Evolutionary conservation across 2,888 invertebrate species (phyloP).

Genomic region (Hemicrepidius hirtus): DNA sequence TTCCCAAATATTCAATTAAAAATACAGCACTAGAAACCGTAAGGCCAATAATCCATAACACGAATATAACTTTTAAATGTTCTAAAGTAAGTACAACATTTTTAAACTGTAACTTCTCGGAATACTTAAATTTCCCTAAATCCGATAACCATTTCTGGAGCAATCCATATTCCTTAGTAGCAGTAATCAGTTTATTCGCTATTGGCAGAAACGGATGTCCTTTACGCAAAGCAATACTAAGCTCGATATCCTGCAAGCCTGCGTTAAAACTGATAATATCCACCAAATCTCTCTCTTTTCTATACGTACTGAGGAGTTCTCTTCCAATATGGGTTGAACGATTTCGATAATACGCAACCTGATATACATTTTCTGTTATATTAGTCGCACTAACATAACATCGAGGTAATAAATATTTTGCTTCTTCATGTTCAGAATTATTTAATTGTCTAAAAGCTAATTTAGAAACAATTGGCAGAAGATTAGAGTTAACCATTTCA

Average conservation of each 20-base stretch:
- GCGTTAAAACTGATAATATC: slow-evolving; percentile 5
- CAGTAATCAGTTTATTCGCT: neutral
- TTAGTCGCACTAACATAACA: neutral
- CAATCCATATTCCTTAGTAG: neutral
- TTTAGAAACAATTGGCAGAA: slow-evolving; percentile 1
- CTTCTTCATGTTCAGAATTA: neutral
- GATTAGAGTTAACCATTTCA: slow-evolving; percentile 1
- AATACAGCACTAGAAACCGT: neutral
- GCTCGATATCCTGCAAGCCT: slow-evolving; percentile 17
- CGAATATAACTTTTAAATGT: neutral
- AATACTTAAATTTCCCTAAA: slow-evolving; percentile 13
- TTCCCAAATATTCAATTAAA: neutral
- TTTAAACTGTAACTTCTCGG: neutral
- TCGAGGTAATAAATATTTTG: neutral
- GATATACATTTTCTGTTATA: slow-evolving; percentile 10
- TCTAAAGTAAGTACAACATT: neutral
- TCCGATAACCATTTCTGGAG: slow-evolving; percentile 11
- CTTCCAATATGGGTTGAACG: slow-evolving; percentile 14
- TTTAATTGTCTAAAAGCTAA: slow-evolving; percentile 12
- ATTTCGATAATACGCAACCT: slow-evolving; percentile 9
- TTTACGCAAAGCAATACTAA: neutral
- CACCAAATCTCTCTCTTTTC: slow-evolving; percentile 1
- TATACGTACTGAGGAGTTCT: slow-evolving; percentile 9
- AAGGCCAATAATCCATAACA: slow-evolving; percentile 8
- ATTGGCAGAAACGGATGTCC: slow-evolving; percentile 2